These are phyloP conservation scores for Apeira syringaria DNA, from an alignment of 2,888 invertebrate genomes.

Conservation along the genomic window DNA sequence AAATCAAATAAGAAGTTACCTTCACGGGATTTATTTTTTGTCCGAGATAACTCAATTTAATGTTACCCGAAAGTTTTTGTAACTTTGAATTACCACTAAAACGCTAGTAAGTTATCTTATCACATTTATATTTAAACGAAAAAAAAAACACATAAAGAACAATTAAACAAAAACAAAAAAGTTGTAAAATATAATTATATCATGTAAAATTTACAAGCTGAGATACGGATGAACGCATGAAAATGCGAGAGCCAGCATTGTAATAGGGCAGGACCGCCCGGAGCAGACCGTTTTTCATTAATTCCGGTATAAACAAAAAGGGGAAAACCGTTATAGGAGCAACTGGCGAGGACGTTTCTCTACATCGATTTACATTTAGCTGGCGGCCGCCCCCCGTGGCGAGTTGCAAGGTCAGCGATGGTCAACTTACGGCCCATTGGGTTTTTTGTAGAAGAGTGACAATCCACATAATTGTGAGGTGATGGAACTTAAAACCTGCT, in stretches of 20 bases:
- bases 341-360: constrained; percentile 47
- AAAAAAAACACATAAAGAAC: too few relatives aligned
- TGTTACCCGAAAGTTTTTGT: too few relatives aligned
- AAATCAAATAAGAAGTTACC: too few relatives aligned
- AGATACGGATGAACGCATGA: constrained; percentile 2
- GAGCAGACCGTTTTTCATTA: constrained; percentile 55
- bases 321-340: constrained; percentile 47
- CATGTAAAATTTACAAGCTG: neutral
- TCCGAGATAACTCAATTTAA: too few relatives aligned
- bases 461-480: too few relatives aligned
- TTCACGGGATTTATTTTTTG: too few relatives aligned
- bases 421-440: constrained; percentile 7
- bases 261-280: constrained; percentile 14
- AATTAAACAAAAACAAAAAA: too few relatives aligned
- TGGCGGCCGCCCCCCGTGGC: constrained; percentile 30
- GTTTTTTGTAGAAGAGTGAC: neutral
- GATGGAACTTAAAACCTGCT: too few relatives aligned
- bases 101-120: too few relatives aligned
- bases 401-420: constrained; percentile 24
- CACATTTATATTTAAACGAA: too few relatives aligned
- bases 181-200: too few relatives aligned
- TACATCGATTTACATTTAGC: constrained; percentile 57
- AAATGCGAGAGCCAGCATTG: constrained; percentile 7
- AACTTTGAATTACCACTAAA: too few relatives aligned
- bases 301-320: constrained; percentile 55